Percentiles rank a stretch among this genome's conserved stretches.
phyloP scores from a whole-genome alignment of 1,140 invertebrate species.

The Drosophila gunungcola region DNA sequence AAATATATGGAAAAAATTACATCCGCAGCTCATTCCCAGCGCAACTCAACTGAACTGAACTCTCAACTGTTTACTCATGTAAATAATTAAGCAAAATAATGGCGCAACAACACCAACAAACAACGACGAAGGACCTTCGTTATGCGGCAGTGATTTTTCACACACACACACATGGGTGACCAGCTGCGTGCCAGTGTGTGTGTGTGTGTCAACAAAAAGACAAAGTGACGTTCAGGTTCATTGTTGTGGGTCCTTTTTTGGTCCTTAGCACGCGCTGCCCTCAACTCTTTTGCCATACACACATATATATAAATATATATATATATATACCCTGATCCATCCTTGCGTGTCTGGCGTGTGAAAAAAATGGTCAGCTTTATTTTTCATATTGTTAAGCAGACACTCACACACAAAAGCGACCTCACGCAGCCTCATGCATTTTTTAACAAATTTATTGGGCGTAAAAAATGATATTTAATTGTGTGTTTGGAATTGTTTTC shows the following conservation, averaged over 20 bases:
- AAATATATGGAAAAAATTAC: conserved; percentile 22
- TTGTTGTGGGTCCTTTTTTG: conserved; percentile 64
- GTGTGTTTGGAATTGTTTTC: conserved; percentile 54
- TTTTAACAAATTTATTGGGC: conserved; percentile 73
- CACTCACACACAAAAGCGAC: conserved; percentile 30
- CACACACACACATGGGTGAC: conserved; percentile 34
- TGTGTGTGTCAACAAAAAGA: conserved; percentile 62
- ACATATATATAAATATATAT: conserved; percentile 2
- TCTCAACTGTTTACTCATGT: conserved; percentile 80
- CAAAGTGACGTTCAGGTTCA: conserved; percentile 63
- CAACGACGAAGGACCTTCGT: conserved; percentile 51
- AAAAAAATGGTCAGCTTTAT: conserved; percentile 68
- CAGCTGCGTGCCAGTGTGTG: conserved; percentile 23
- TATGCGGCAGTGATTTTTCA: conserved; percentile 71
- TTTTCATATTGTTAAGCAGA: conserved; percentile 59
- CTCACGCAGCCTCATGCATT: conserved; percentile 55
- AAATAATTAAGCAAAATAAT: conserved; percentile 82
- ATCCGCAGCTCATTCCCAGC: conserved; percentile 18
- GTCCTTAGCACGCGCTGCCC: conserved; percentile 36
- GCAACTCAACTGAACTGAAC: conserved; percentile 45
- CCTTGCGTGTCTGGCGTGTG: conserved; percentile 55
- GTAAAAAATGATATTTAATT: conserved; percentile 72
- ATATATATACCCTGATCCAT: conserved; percentile 4
- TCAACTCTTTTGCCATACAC: conserved; percentile 12
- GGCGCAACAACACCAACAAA: conserved; percentile 43